These are phyloP conservation scores for Cyprinus carpio DNA, from an alignment of 2,113 vertebrate species.

Conservation along the genomic window DNA sequence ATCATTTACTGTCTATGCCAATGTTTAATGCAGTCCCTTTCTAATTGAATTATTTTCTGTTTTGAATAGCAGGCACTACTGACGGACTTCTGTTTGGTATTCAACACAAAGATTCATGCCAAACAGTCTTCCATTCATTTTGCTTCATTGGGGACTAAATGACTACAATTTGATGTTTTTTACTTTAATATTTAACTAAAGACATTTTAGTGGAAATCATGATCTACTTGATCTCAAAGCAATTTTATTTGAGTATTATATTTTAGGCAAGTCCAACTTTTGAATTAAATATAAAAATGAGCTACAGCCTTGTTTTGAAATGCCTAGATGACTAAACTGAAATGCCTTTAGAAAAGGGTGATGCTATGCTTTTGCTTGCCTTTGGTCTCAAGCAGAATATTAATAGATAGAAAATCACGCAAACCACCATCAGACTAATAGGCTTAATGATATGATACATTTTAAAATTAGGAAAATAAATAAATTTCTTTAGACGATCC, in stretches of 20 bases:
- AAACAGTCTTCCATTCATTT: not conserved
- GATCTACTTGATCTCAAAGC: not conserved
- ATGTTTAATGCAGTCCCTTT: slow-evolving; percentile 33
- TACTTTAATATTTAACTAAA: not conserved
- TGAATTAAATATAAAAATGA: not conserved
- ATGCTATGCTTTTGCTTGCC: not conserved
- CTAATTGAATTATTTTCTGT: slow-evolving; percentile 43
- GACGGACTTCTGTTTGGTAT: slow-evolving; percentile 6
- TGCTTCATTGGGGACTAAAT: not conserved
- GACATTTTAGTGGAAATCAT: not conserved
- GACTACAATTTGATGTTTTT: not conserved
- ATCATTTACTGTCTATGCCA: slow-evolving; percentile 42
- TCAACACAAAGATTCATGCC: slow-evolving; percentile 1
- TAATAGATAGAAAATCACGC: not conserved
- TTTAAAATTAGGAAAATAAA: too few species aligned
- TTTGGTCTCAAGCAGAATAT: not conserved
- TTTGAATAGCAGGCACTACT: slow-evolving; percentile 20
- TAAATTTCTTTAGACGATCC: too few species aligned
- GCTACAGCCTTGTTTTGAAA: not conserved
- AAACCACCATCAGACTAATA: not conserved
- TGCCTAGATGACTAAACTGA: not conserved
- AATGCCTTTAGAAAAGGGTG: not conserved
- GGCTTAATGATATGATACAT: too few species aligned
- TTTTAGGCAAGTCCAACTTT: not conserved
- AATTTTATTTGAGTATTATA: not conserved